Evolutionary conservation across 2,113 vertebrate species (phyloP).

Genomic region (Riparia riparia): DNA sequence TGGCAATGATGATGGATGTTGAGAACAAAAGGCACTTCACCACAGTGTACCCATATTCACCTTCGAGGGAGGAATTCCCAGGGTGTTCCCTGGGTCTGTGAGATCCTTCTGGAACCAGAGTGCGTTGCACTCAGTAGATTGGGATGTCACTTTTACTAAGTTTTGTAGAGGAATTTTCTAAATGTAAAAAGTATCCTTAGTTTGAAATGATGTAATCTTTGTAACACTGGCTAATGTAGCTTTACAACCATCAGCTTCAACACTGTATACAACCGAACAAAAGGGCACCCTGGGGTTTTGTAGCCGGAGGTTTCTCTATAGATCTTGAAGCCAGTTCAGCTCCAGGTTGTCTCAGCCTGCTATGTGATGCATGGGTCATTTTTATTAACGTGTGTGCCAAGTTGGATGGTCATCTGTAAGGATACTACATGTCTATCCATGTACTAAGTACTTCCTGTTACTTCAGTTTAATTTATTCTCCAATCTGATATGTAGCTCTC

Average conservation of each 20-base stretch:
- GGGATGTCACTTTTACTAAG: neutral
- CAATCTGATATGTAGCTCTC: neutral
- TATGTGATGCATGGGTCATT: constrained; percentile 1
- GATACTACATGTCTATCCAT: constrained; percentile 8
- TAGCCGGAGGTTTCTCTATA: neutral
- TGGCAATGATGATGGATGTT: neutral
- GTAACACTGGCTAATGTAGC: constrained; percentile 32
- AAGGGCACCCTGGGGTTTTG: neutral
- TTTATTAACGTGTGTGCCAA: neutral
- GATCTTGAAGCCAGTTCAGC: neutral
- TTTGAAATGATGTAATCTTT: constrained; percentile 46
- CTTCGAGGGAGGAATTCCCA: neutral
- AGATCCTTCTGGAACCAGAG: neutral
- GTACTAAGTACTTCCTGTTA: neutral
- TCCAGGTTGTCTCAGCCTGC: neutral
- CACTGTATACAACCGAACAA: neutral
- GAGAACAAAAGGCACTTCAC: neutral
- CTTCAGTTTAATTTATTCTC: constrained; percentile 63
- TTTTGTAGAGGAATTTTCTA: constrained; percentile 58
- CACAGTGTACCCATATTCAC: neutral
- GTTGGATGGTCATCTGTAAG: neutral
- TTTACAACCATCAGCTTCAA: neutral
- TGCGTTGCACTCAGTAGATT: neutral
- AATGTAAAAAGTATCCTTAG: constrained; percentile 52
- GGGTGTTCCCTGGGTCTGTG: neutral